Evolutionary conservation across 2,113 vertebrate species (phyloP), one percentile per base, ranked within the genome.

Genomic region (Xenopus tropicalis): DNA sequence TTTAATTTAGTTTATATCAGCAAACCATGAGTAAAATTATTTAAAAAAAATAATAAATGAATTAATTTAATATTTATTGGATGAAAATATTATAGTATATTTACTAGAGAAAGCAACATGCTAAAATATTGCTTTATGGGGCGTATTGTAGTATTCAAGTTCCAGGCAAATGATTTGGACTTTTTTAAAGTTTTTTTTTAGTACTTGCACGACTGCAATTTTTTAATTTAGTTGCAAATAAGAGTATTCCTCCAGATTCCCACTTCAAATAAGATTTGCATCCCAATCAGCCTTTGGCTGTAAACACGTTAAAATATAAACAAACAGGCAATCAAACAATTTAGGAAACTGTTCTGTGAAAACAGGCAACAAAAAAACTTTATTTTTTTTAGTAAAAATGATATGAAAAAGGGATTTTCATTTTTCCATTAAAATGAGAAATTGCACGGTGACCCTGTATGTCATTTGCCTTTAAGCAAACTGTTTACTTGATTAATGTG

Each of bases 161-260:
- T 37, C n/a, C n/a, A n/a, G n/a, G n/a, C n/a, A n/a, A n/a, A n/a
- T n/a, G n/a, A 9, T 37, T 1, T 37, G 29, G 29, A 37, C 29
- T 37, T 37, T 37, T 37, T 37, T 5, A 37, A 37, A 37, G 29
- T 37, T 37, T 37, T 37, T 37, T 37, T 3, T 37, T 5, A 37
- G 10, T 37, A 37, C 10, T 48, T 48, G 46, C 3, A 48, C 4
- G 4, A 48, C 16, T 48, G 11, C 3, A 48, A 4, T 48, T 48
- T 48, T 48, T 48, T 59, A 11, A 12, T 24, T 43, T 72, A 77
- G 78, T 78, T 71, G 70, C 66, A 11, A 78, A 43, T 71, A 1
- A 6, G 16, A 14, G 16, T 48, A 48, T 77, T 16, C 63, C n/a
- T 19, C 37, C 14, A 44, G 22, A 69, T 37, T 79, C 78, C 78